A percentile compares a stretch with the other conserved stretches of the same genome.
phyloP scores from a whole-genome alignment of 2,113 vertebrate species.

The Scatophagus argus region DNA sequence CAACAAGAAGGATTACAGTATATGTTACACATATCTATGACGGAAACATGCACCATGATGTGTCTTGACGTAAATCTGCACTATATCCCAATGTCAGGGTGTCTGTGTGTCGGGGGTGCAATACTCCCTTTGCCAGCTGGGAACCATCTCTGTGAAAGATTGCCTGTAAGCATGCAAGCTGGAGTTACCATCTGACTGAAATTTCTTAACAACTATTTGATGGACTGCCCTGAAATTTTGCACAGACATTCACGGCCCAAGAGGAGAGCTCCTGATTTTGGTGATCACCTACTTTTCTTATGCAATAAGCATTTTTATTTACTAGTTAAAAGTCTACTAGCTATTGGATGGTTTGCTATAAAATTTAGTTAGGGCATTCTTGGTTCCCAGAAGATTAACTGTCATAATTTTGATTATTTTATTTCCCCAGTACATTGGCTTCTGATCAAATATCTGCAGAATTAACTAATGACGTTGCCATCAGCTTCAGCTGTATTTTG shows the following conservation, averaged over 20 bases:
- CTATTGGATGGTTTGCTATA: not conserved
- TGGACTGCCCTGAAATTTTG: not conserved
- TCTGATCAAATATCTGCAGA: no score
- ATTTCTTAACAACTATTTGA: not conserved
- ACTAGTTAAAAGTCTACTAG: not conserved
- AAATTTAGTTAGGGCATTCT: not conserved
- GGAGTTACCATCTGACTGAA: not conserved
- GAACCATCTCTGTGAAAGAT: conserved; percentile 36
- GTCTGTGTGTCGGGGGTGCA: not conserved
- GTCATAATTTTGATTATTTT: no score
- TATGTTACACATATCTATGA: conserved; percentile 22
- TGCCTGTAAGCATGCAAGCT: not conserved
- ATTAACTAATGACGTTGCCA: no score
- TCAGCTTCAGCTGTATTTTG: no score
- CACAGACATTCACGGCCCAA: not conserved
- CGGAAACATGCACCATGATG: conserved; percentile 25
- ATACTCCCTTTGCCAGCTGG: conserved; percentile 64
- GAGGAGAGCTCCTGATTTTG: not conserved
- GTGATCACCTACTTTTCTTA: not conserved
- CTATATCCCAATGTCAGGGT: conserved; percentile 32
- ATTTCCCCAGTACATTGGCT: no score
- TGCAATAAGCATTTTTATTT: not conserved
- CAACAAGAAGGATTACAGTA: not conserved
- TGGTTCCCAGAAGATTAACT: not conserved
- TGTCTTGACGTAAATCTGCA: conserved; percentile 25